Base-by-base conservation (phyloP, 2,888 invertebrate species). In the Seira ritae region DNA sequence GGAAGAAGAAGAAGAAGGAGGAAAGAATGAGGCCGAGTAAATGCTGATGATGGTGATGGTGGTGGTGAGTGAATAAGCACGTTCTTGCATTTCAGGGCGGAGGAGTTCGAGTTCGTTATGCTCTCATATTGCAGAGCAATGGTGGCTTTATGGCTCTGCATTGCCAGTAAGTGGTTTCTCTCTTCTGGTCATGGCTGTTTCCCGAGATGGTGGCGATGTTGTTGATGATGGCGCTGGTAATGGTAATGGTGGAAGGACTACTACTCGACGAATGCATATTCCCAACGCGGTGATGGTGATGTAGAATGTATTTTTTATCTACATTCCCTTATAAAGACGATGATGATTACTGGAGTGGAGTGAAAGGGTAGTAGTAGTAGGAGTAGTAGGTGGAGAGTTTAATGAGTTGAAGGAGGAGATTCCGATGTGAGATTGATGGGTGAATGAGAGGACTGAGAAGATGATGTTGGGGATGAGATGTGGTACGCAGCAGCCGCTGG, bases 351-450 rank as follows among this genome's bases (percentile, higher is more conserved):
- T 85, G 81, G 77, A 84, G 85, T 71, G 81, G 70, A 62, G 46
- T 31, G 31, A 31, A 31, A 31, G 31, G 31, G 31, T 31, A 31
- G 31, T 31, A 31, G n/a, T n/a, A n/a, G n/a, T n/a, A 82, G 68
- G 66, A 37, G 19, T 15, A 24, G 82, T 78, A 78, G 83, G 80
- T 71, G 86, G 80, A 85, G 80, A 65, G 80, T 79, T 84, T 89
- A 89, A 87, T 89, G 89, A 86, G 87, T 86, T 66, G 89, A 89
- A 86, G 89, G 89, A 86, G 89, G 89, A 85, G 89, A 89, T 87
- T 89, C 89, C 65, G 89, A 89, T 84, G 89, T 89, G 87, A 89
- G 89, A 87, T 89, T 89, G 88, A 89, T 89, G 85, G 89, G 89
- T 76, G 89, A 89, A 86, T 89, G 89, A 84, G 89, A 88, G 70